These are phyloP conservation scores for Catagonus wagneri DNA, from an alignment of 2,113 vertebrate genomes.

Conservation along the genomic window DNA sequence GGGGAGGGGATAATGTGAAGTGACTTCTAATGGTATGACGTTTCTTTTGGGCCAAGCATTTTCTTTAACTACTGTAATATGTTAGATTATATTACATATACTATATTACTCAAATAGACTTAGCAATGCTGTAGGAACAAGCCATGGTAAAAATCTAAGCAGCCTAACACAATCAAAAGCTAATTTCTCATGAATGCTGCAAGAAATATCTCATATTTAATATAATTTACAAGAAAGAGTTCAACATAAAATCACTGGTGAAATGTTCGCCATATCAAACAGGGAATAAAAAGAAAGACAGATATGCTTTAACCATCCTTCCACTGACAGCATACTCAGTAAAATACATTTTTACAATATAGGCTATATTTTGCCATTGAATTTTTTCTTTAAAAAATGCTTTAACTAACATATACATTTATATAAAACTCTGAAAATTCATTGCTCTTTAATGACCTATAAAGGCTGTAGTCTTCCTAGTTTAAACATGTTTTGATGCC, in stretches of 20 bases:
- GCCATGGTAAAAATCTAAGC: background rate
- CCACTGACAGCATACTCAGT: background rate
- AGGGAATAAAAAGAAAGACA: background rate
- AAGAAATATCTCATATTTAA: background rate
- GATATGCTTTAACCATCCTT: background rate
- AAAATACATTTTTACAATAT: background rate
- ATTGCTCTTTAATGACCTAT: slow-evolving; percentile 28
- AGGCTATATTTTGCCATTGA: background rate
- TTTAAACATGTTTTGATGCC: slow-evolving; percentile 36
- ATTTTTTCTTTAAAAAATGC: background rate
- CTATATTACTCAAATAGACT: background rate
- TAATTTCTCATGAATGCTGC: background rate
- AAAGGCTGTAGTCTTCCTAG: slow-evolving; percentile 5
- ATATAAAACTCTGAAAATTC: slow-evolving; percentile 22
- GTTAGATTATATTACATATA: background rate
- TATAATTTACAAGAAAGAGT: background rate
- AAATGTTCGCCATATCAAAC: background rate
- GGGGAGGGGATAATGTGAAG: background rate
- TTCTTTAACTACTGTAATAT: background rate
- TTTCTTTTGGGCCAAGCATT: background rate
- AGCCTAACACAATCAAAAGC: background rate
- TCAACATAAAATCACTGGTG: background rate
- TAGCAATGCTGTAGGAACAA: background rate
- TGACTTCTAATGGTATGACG: background rate
- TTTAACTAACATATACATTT: background rate